A percentile compares a stretch with the other conserved stretches of the same genome.
Evolutionary conservation across 2,888 invertebrate genomes (phyloP).

Genomic region (Nymphalis urticae): DNA sequence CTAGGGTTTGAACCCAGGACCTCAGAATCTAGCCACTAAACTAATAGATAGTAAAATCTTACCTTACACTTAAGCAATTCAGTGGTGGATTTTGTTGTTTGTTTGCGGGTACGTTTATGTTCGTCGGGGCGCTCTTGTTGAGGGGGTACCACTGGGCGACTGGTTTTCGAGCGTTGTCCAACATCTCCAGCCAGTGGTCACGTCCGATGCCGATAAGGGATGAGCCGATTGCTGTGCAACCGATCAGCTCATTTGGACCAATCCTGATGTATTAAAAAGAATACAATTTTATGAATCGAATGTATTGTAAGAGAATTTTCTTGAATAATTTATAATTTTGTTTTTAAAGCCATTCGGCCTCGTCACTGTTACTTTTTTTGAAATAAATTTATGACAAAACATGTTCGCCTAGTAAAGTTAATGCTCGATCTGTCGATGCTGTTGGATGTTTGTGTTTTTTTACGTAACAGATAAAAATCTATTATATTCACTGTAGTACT

Average conservation of each 20-base stretch:
- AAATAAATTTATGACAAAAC: no score
- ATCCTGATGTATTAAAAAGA: conserved; percentile 80
- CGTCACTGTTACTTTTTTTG: background rate
- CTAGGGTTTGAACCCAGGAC: no score
- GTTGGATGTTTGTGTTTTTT: no score
- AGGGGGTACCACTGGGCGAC: conserved; percentile 93
- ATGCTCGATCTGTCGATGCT: no score
- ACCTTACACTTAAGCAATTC: conserved; percentile 87
- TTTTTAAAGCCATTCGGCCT: background rate
- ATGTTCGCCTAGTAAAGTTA: no score
- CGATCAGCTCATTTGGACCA: conserved; percentile 92
- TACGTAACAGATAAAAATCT: no score
- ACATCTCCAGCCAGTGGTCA: conserved; percentile 92
- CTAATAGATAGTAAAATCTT: conserved; percentile 36
- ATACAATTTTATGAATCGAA: background rate
- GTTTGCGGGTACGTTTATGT: conserved; percentile 77
- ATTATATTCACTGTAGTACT: no score
- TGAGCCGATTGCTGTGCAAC: conserved; percentile 90
- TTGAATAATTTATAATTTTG: background rate
- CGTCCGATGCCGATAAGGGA: conserved; percentile 88
- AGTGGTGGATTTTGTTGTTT: conserved; percentile 83
- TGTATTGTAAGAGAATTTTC: background rate
- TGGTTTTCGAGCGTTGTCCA: conserved; percentile 90
- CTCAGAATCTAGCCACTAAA: no score
- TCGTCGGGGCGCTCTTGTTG: conserved; percentile 85